Base-by-base conservation (phyloP, 2,113 vertebrate genomes). In the Lampris incognitus region DNA sequence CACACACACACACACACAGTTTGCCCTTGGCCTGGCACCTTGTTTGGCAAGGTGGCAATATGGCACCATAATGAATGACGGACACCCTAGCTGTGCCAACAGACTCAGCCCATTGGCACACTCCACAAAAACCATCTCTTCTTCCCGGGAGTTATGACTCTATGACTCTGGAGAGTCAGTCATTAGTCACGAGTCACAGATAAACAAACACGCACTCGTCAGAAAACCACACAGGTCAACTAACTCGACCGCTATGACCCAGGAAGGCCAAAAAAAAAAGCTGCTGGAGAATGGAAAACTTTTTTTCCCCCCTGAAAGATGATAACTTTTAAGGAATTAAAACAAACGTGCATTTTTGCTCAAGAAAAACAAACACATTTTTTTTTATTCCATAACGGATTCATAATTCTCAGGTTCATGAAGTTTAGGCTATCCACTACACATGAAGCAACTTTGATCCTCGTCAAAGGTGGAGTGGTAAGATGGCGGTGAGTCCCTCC, bases 21-120 rank as follows among this genome's bases (percentile, higher is more conserved):
- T 86, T 89, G 93, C 94, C 93, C 93, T 94, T 94, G 91, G 92
- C 86, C 88, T 86, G 91, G 91, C 91, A 93, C 82, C 84, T 91
- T 66, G 89, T 88, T 92, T 93, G 93, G 92, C 91, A 92, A 84
- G 78, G 81, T 85, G 72, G 77, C 69, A 2, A 79, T 88, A 92
- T 88, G 89, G 86, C 80, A 89, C 83, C 86, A 85, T 89, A 90
- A 92, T 91, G 91, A 91, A 89, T 87, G 92, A 92, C 87, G 77
- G 89, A 92, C 90, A 90, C 82, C 82, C 83, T 79, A 44, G 74
- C 88, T 88, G 83, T 89, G 93, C 92, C 92, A 92, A 80, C 83
- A 85, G 84, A 86, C 81, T 63, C 69, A 8, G 88, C 90, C 89
- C 81, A 81, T 93, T 94, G 92, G 94, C 93, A 91, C 77, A 79